These are phyloP conservation scores for Sarcophaga bullata DNA, from an alignment of 1,140 invertebrate genomes.

Conservation along the genomic window DNA sequence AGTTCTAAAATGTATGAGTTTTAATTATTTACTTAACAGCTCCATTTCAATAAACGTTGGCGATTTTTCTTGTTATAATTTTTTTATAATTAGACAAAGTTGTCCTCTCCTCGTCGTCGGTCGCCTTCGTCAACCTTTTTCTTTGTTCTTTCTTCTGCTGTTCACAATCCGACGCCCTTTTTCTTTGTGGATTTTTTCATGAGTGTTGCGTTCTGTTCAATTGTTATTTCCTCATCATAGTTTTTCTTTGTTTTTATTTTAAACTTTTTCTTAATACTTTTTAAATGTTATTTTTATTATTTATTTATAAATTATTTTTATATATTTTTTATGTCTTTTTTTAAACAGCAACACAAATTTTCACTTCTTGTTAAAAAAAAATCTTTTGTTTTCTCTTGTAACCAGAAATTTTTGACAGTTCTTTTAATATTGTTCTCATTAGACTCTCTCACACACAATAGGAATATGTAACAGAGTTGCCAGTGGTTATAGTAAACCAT, in stretches of 20 bases:
- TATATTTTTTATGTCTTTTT: not conserved
- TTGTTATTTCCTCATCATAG: not conserved
- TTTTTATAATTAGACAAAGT: not conserved
- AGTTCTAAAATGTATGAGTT: not conserved
- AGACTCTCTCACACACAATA: too few relatives aligned
- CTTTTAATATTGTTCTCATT: not conserved
- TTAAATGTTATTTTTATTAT: not conserved
- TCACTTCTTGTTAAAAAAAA: constrained; percentile 26
- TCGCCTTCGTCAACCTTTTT: not conserved
- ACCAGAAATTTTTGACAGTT: constrained; percentile 13
- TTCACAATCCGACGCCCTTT: constrained; percentile 11
- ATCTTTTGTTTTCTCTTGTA: constrained; percentile 16
- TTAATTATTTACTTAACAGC: not conserved
- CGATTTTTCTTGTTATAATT: constrained; percentile 14
- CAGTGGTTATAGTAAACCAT: too few relatives aligned
- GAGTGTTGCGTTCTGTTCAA: not conserved
- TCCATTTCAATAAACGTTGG: constrained; percentile 19
- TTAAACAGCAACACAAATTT: not conserved
- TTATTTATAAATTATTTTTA: not conserved
- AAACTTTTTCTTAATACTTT: not conserved
- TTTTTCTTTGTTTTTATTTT: constrained; percentile 2
- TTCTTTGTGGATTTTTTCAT: constrained; percentile 10
- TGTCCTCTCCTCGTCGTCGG: constrained; percentile 2
- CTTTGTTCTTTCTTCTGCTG: not conserved
- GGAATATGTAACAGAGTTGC: too few relatives aligned